These are phyloP conservation scores for Diachrysia chrysitis DNA, from an alignment of 2,888 invertebrate genomes.

Conservation along the genomic window DNA sequence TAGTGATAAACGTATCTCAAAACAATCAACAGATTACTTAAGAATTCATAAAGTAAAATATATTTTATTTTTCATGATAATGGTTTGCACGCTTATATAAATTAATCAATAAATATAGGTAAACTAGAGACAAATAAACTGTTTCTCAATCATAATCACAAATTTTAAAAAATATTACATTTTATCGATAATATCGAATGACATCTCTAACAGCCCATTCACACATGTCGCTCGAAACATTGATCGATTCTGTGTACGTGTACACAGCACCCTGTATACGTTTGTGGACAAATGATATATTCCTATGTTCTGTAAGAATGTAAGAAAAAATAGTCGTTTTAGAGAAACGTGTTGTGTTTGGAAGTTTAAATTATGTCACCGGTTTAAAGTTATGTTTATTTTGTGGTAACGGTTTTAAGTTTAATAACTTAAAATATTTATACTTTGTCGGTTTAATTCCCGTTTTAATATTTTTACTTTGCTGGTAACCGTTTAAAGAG, in stretches of 20 bases:
- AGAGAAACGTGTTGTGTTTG: slow-evolving; percentile 22
- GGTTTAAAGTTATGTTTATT: neutral
- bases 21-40: too few species aligned
- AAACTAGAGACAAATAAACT: too few species aligned
- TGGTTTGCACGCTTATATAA: too few species aligned
- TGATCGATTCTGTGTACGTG: slow-evolving; percentile 76
- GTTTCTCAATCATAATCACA: too few species aligned
- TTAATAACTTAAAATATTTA: neutral
- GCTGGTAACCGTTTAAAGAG: too few species aligned
- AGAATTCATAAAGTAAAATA: too few species aligned
- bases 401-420: neutral
- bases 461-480: too few species aligned
- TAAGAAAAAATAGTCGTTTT: slow-evolving; percentile 17
- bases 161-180: too few species aligned
- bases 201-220: slow-evolving; percentile 59
- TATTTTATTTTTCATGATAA: too few species aligned
- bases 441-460: too few species aligned
- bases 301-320: slow-evolving; percentile 8
- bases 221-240: slow-evolving; percentile 77
- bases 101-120: too few species aligned
- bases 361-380: neutral
- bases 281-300: slow-evolving; percentile 41
- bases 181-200: slow-evolving; percentile 1
- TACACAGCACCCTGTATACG: slow-evolving; percentile 15
- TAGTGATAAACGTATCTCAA: too few species aligned